These are phyloP conservation scores for Sebastes matsubarae DNA, from an alignment of 2,797 vertebrate genomes.

Conservation along the genomic window DNA sequence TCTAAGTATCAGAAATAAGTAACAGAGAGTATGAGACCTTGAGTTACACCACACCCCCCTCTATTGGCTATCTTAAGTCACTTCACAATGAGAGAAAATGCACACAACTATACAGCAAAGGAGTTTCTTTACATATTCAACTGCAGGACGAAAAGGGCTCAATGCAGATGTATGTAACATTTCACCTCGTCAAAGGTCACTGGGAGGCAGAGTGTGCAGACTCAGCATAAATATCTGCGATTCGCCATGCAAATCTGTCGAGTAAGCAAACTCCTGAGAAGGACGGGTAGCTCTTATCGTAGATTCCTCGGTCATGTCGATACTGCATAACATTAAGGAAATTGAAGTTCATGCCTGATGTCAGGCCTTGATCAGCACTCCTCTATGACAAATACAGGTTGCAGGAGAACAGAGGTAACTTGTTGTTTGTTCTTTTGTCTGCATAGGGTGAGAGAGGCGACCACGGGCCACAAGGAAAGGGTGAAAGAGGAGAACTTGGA, in stretches of 20 bases:
- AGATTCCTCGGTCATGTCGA: neutral
- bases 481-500: constrained; percentile 91
- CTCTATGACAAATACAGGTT: neutral
- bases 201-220: neutral
- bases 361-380: constrained; percentile 9
- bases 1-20: neutral
- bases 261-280: constrained; percentile 12
- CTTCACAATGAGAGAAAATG: neutral
- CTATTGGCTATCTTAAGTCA: constrained; percentile 42
- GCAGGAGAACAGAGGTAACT: neutral
- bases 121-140: neutral
- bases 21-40: neutral
- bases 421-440: neutral
- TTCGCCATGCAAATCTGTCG: constrained; percentile 1
- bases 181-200: neutral
- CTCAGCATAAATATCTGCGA: constrained; percentile 9
- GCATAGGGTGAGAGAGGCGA: constrained; percentile 93
- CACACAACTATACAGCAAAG: neutral
- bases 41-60: constrained; percentile 57
- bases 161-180: neutral
- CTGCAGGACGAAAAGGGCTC: neutral
- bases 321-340: neutral
- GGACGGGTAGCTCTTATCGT: neutral
- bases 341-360: neutral
- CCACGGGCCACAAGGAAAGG: constrained; percentile 89